Conservation (phyloP, 2,888 invertebrate species). For the Bellardia pandia region DNA sequence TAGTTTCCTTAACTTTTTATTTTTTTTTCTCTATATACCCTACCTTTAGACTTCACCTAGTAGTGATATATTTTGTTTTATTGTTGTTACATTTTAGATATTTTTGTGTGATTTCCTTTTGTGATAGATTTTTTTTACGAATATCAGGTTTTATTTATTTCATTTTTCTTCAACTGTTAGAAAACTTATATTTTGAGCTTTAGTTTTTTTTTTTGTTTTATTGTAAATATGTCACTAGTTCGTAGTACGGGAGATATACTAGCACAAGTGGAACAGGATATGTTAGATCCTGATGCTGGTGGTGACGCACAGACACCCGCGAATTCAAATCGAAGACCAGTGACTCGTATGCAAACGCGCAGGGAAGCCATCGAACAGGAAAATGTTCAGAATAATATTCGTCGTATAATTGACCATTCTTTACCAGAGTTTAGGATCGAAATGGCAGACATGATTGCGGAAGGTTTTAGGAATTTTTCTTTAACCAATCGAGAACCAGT, state of each 20-base stretch:
- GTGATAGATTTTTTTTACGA: not conserved
- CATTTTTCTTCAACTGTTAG: not conserved
- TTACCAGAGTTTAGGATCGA: not conserved
- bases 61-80: not conserved
- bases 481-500: not conserved
- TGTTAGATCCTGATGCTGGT: not conserved
- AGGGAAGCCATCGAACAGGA: not conserved
- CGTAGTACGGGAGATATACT: not conserved
- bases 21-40: too few species aligned
- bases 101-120: not conserved
- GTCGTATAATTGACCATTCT: not conserved
- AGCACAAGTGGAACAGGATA: not conserved
- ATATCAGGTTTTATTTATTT: not conserved
- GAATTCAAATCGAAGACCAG: not conserved
- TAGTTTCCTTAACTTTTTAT: not conserved
- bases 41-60: not conserved
- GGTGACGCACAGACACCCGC: not conserved
- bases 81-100: not conserved
- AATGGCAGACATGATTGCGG: not conserved
- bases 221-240: not conserved
- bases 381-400: not conserved
- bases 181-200: not conserved
- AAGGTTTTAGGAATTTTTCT: not conserved
- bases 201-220: not conserved
- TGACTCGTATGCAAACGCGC: not conserved